Evolutionary conservation across 2,797 vertebrate genomes (phyloP), one percentile per base, ranked within the genome.

Genomic region (Calcarius lapponicus): DNA sequence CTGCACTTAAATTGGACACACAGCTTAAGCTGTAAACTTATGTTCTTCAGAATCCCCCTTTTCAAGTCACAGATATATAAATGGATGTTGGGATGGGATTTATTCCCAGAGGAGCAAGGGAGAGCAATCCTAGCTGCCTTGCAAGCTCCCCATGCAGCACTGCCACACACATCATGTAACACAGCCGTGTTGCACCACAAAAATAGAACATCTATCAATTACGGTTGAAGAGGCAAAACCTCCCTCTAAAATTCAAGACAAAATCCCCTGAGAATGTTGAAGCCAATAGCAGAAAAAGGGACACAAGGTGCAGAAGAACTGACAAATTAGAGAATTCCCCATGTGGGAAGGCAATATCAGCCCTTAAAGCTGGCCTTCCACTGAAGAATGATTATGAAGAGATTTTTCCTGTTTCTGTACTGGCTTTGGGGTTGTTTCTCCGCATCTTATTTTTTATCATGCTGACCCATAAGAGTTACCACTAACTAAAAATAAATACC

Each of bases 201-300:
- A 95, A 96, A 95, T 85, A 95, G 95, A 91, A 62, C 85, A 91
- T 81, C 90, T 74, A 57, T 93, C 96, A 93, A 43, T 93, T 93
- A 88, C 7, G 60, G 91, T 67, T 93, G 93, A 96, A 73, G 60
- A 95, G 67, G 47, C 87, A 96, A 88, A 94, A 40, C 56, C 80
- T 94, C 60, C 58, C 70, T 79, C 12, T 65, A 66, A 92, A 94
- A 93, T 86, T 84, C 70, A 81, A 88, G 76, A 21, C 26, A 84
- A 90, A 92, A 92, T 90, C 53, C 57, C 70, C 22, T 50, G 64
- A 1, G 20, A 85, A 38, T 31, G 17, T 26, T 81, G 83, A 80
- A 87, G 60, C 51, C 58, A 66, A 11, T 12, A 89, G 74, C 58
- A 82, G 56, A 60, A 86, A 86, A 79, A 73, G 64, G 71, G 64